Evolutionary conservation across 2,113 vertebrate species (phyloP).

Genomic region (Tupaia chinensis): DNA sequence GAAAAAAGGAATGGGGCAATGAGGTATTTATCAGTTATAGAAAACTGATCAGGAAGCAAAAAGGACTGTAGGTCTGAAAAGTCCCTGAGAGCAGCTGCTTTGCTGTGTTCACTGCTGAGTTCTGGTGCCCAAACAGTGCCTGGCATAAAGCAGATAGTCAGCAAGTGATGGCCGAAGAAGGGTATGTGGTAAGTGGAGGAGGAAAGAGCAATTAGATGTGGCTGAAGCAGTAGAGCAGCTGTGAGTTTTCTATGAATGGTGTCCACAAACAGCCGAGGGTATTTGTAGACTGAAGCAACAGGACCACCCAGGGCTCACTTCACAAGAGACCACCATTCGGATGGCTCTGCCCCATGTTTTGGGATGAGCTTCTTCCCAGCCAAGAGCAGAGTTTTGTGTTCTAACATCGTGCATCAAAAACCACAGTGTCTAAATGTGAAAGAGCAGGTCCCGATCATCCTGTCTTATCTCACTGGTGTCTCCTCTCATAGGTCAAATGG

Average conservation of each 20-base stretch:
- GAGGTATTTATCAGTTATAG: not conserved
- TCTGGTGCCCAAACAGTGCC: not conserved
- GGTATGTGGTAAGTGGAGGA: not conserved
- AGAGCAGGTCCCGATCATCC: not conserved
- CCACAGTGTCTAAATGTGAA: slow-evolving; percentile 48
- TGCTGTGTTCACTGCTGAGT: not conserved
- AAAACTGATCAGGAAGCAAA: not conserved
- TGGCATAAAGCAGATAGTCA: not conserved
- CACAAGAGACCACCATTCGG: not conserved
- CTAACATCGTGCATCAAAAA: not conserved
- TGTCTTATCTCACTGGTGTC: not conserved
- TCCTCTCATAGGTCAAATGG: slow-evolving; percentile 40
- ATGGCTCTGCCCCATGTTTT: not conserved
- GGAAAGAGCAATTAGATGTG: not conserved
- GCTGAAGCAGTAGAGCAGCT: not conserved
- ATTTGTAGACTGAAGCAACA: not conserved
- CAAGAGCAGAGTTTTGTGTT: not conserved
- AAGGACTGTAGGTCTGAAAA: not conserved
- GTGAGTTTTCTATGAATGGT: not conserved
- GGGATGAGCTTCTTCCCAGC: not conserved
- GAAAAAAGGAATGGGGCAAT: not conserved
- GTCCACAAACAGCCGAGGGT: not conserved
- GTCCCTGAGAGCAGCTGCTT: not conserved
- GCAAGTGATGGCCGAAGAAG: not conserved
- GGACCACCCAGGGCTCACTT: not conserved